A percentile compares a stretch with the other conserved stretches of the same genome.
phyloP scores from a whole-genome alignment of 2,113 vertebrate genomes.

The Lethenteron reissneri region DNA sequence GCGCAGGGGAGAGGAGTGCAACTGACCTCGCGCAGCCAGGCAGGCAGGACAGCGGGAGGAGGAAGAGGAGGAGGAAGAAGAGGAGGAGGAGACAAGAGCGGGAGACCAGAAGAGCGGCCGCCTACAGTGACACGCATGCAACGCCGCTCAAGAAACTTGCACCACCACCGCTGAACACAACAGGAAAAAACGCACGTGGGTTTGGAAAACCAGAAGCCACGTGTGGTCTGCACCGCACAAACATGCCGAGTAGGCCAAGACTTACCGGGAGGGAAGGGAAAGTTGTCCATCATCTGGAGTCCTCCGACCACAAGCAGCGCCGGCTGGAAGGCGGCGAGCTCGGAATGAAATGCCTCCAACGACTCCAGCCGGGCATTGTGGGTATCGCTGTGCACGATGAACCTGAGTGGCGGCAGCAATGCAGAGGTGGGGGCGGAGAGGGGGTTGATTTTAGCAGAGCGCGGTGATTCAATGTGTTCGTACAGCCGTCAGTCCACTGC shows the following conservation, averaged over 20 bases:
- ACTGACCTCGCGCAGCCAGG: neutral
- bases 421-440: too few relatives aligned
- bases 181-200: too few relatives aligned
- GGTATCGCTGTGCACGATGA: constrained; percentile 41
- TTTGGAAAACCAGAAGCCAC: too few relatives aligned
- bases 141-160: too few relatives aligned
- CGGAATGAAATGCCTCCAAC: constrained; percentile 31
- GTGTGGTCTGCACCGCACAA: too few relatives aligned
- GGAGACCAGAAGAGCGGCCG: neutral
- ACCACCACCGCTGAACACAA: too few relatives aligned
- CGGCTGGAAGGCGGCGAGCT: constrained; percentile 25
- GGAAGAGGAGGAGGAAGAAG: neutral
- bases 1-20: neutral
- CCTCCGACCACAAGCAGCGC: constrained; percentile 40
- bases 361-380: constrained; percentile 42
- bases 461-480: too few relatives aligned
- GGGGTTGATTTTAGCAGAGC: too few relatives aligned
- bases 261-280: constrained; percentile 33
- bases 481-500: too few relatives aligned
- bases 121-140: too few relatives aligned
- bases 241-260: too few relatives aligned
- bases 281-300: constrained; percentile 52
- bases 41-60: neutral
- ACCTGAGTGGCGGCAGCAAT: constrained; percentile 17
- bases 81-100: neutral